Conservation (phyloP, 2,797 vertebrate species). For the Notamacropus eugenii region DNA sequence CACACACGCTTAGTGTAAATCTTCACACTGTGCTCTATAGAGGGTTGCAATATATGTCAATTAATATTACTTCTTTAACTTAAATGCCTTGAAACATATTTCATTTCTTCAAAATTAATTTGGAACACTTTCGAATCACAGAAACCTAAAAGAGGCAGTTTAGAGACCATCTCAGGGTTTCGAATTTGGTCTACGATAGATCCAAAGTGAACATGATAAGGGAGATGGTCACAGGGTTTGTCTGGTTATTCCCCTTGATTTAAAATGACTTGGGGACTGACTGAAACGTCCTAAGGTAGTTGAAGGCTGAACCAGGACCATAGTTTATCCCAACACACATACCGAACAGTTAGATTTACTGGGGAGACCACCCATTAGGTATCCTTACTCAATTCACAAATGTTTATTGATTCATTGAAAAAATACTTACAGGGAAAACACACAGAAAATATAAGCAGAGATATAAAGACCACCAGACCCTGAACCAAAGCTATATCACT, state of each 20-base stretch:
- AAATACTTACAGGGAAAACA: too few relatives aligned
- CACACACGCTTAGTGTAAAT: slow-evolving; percentile 87
- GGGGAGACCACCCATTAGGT: background rate
- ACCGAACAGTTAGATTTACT: background rate
- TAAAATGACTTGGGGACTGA: background rate
- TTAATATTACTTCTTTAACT: slow-evolving; percentile 89
- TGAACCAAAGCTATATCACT: too few relatives aligned
- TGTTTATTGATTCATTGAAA: too few relatives aligned
- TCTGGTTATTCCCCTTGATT: background rate
- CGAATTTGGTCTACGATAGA: slow-evolving; percentile 11
- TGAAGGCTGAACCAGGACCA: background rate
- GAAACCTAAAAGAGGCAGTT: background rate
- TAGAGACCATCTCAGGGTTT: slow-evolving; percentile 13
- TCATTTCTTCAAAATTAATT: slow-evolving; percentile 76
- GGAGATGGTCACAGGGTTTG: background rate
- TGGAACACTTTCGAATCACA: slow-evolving; percentile 49
- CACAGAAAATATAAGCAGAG: too few relatives aligned
- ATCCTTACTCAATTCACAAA: background rate
- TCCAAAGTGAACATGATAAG: background rate
- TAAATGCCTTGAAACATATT: slow-evolving; percentile 83
- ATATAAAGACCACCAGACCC: too few relatives aligned
- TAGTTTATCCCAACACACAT: background rate
- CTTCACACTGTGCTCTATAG: slow-evolving; percentile 87
- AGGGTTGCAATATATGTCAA: slow-evolving; percentile 87
- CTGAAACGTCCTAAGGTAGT: background rate